A percentile compares a stretch with the other conserved stretches of the same genome.
Evolutionary conservation across 2,888 invertebrate genomes (phyloP).

Genomic region (Heterodera filipjevi): DNA sequence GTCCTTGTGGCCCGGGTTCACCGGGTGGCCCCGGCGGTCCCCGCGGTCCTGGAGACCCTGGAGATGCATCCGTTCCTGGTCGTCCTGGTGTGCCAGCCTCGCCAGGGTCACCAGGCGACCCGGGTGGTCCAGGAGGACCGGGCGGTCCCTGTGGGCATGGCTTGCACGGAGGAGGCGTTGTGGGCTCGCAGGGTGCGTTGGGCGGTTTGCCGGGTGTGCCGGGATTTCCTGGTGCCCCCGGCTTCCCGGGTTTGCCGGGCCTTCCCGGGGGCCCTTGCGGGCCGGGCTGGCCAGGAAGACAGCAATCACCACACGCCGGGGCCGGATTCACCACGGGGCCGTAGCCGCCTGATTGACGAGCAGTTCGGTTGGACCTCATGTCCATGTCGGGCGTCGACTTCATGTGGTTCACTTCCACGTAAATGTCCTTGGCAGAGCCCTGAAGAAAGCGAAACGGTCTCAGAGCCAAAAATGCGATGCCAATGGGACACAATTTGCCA

Average conservation of each 20-base stretch:
- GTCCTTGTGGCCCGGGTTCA: slow-evolving; percentile 29
- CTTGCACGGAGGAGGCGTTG: slow-evolving; percentile 56
- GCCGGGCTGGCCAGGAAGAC: slow-evolving; percentile 61
- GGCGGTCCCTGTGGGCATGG: slow-evolving; percentile 52
- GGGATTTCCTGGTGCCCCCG: slow-evolving; percentile 42
- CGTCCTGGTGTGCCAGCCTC: slow-evolving; percentile 47
- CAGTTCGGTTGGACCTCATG: slow-evolving; percentile 58
- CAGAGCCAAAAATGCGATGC: too few relatives aligned
- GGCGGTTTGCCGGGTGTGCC: slow-evolving; percentile 36
- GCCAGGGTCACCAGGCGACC: slow-evolving; percentile 45
- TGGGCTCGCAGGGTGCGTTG: slow-evolving; percentile 58
- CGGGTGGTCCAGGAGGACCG: slow-evolving; percentile 49
- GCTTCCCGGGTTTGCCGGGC: slow-evolving; percentile 41
- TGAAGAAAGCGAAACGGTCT: slow-evolving; percentile 31
- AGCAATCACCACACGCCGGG: slow-evolving; percentile 57
- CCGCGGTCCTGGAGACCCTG: slow-evolving; percentile 40
- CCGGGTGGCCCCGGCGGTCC: slow-evolving; percentile 39
- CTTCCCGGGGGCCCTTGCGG: slow-evolving; percentile 45
- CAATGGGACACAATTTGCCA: too few relatives aligned
- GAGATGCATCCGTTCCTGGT: slow-evolving; percentile 43
- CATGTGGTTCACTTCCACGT: slow-evolving; percentile 65
- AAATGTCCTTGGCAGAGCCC: slow-evolving; percentile 66
- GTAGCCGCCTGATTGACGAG: slow-evolving; percentile 60
- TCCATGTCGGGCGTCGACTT: slow-evolving; percentile 53
- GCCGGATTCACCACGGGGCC: slow-evolving; percentile 55